Evolutionary conservation across 2,888 invertebrate genomes (phyloP), one percentile per base, ranked within the genome.

Genomic region (Cheilosia vulpina): DNA sequence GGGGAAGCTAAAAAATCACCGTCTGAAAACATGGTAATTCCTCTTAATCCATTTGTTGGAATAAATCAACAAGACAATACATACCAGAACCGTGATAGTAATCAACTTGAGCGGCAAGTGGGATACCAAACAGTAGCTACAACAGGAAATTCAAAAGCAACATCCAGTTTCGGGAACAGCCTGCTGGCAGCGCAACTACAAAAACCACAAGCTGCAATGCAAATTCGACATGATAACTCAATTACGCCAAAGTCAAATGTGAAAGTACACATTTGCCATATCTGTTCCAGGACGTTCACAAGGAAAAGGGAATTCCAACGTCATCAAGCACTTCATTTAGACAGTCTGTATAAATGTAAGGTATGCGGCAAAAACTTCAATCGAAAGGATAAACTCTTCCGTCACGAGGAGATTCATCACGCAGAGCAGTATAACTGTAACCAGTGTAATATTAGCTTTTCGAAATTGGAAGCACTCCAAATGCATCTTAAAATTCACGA

Each of bases 251-350:
- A 76, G 45, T n/a, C 82, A 11, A 87, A 87, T 24, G 38, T 82
- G 0, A 87, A 78, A 69, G 69, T 78, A 0, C 82, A 82, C 89
- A 93, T 93, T 78, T 96, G 96, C 89, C 93, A 94, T 87, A 93
- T 95, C 58, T 96, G 96, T 89, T 94, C 93, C 68, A 95, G 95
- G 89, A 93, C 94, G 7, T 96, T 96, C 89, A 93, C 94, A 41
- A 92, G 96, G 2, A 95, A 95, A 90, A 93, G 95, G 52, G 96
- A 96, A 90, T 91, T 96, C 11, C 95, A 96, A 87, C 93, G 95
- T 0, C 96, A 96, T 91, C 93, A 94, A 17, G 93, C 94, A 0
- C 93, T 95, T 1, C 96, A 96, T 90, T 93, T 95, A 50, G 95
- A 94, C 91, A 95, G 95, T 88, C 94, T 95, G 2, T 95, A 95